These are phyloP conservation scores for Epirrita christyi DNA, from an alignment of 2,888 invertebrate species.

Conservation along the genomic window DNA sequence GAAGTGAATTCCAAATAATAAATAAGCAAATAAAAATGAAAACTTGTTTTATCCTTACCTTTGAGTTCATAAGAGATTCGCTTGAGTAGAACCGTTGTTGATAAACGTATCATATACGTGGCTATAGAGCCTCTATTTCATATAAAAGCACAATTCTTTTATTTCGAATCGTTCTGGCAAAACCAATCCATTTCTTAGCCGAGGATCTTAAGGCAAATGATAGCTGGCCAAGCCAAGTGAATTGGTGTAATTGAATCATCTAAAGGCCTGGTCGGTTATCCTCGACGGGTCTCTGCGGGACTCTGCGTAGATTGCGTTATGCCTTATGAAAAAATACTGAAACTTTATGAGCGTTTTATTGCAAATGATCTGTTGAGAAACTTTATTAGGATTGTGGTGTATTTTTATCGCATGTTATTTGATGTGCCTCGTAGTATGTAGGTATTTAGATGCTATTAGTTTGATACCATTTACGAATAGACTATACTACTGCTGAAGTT, in stretches of 20 bases:
- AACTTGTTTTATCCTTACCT: no score
- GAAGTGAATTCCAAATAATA: no score
- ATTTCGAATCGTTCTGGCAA: slow-evolving; percentile 22
- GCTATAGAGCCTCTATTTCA: background rate
- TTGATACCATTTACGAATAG: no score
- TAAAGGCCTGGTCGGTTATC: slow-evolving; percentile 35
- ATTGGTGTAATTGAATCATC: slow-evolving; percentile 46
- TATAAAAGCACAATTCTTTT: slow-evolving; percentile 22
- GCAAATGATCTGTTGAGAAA: slow-evolving; percentile 11
- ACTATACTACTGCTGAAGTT: no score
- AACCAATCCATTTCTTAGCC: slow-evolving; percentile 35
- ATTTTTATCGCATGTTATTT: no score
- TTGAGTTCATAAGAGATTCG: no score
- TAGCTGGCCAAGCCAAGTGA: slow-evolving; percentile 34
- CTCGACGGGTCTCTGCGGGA: slow-evolving; percentile 30
- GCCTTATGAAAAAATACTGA: slow-evolving; percentile 41
- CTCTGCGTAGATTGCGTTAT: slow-evolving; percentile 36
- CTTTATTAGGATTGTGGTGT: background rate
- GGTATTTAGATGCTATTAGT: no score
- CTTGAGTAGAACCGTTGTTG: no score
- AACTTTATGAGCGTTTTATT: slow-evolving; percentile 31
- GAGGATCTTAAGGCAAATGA: slow-evolving; percentile 37
- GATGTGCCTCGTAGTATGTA: no score
- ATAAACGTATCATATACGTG: no score
- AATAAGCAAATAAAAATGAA: no score